These are phyloP conservation scores for Podabrus alpinus DNA, from an alignment of 2,888 invertebrate species.

Conservation along the genomic window DNA sequence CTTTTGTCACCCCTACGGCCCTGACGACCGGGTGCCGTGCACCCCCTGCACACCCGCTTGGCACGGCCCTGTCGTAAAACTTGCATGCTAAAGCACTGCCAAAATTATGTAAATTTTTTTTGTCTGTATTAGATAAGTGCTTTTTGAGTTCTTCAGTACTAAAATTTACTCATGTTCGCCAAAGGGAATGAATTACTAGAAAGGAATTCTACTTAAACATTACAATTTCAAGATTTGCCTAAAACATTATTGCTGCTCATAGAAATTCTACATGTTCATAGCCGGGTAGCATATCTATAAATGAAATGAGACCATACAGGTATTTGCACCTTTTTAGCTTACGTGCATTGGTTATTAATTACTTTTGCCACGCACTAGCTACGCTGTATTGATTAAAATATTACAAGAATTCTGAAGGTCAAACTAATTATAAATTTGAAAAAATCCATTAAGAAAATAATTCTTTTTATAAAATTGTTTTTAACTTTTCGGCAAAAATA, in stretches of 20 bases:
- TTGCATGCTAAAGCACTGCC: no score
- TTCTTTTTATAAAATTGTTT: background rate
- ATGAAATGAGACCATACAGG: background rate
- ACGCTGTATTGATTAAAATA: background rate
- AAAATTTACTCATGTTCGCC: background rate
- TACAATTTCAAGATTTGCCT: background rate
- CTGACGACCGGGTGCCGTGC: no score
- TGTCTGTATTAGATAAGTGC: no score
- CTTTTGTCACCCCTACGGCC: no score
- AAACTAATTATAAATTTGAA: background rate
- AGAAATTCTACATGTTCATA: background rate
- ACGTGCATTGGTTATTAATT: constrained; percentile 4
- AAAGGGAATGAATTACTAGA: background rate
- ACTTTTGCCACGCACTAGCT: constrained; percentile 1
- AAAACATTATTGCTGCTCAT: background rate
- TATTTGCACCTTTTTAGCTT: background rate
- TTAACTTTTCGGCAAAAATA: background rate
- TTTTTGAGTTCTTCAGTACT: no score
- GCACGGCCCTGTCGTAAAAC: no score
- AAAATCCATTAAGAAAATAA: background rate
- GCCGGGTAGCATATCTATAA: background rate
- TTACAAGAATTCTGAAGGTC: background rate
- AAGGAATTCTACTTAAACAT: background rate
- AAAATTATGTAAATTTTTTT: no score
- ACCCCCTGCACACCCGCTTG: no score